Percentiles rank a stretch among this genome's conserved stretches.
These are phyloP conservation scores for Amiota mariae DNA, from an alignment of 2,888 invertebrate genomes.

Conservation along the genomic window DNA sequence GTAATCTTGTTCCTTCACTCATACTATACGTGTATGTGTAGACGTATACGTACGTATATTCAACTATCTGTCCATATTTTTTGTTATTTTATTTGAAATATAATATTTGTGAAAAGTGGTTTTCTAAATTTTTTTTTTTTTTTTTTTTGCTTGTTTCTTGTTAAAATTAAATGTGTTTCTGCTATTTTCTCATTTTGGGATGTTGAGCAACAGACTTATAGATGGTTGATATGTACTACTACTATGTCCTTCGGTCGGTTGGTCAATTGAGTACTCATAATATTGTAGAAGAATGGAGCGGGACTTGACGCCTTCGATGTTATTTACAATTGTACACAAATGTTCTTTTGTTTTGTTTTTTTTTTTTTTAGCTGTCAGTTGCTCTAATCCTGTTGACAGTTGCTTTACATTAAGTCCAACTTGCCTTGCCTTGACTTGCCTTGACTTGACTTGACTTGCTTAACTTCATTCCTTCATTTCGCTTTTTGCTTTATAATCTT, in stretches of 20 bases:
- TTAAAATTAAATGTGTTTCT: too few species aligned
- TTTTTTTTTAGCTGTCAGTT: neutral
- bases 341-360: neutral
- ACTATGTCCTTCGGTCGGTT: neutral
- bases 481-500: neutral
- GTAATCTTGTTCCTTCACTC: neutral
- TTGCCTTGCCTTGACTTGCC: too few species aligned
- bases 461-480: neutral
- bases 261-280: neutral
- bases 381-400: conserved; percentile 26
- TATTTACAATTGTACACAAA: too few species aligned
- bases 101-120: conserved; percentile 22
- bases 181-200: too few species aligned
- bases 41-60: neutral
- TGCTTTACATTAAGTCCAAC: conserved; percentile 1
- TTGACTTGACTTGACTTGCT: neutral
- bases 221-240: neutral
- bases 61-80: neutral
- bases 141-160: neutral
- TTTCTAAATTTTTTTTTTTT: too few species aligned
- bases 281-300: too few species aligned
- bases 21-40: neutral
- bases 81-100: neutral
- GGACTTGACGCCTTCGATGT: too few species aligned
- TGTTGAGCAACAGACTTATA: too few species aligned